Evolutionary conservation across 2,797 vertebrate genomes (phyloP).

Genomic region (Intellagama lesueurii): DNA sequence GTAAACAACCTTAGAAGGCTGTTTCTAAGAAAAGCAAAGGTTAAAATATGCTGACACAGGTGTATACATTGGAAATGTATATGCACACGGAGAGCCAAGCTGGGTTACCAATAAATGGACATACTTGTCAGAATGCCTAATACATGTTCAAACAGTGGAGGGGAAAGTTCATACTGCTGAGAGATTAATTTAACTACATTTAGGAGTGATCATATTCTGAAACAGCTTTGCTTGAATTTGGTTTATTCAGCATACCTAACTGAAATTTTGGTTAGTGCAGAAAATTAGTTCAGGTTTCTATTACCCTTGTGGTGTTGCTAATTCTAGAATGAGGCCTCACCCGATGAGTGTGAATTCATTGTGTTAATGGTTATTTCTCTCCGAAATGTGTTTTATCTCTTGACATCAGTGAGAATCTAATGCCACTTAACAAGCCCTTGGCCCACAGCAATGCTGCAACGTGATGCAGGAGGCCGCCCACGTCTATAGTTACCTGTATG

Average conservation of each 20-base stretch:
- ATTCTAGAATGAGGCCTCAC: no score
- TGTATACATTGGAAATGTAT: background rate
- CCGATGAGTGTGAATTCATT: background rate
- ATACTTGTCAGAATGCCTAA: constrained; percentile 22
- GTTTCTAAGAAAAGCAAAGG: background rate
- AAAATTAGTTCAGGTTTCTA: constrained; percentile 16
- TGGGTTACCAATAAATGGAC: background rate
- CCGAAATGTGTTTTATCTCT: background rate
- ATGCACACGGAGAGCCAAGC: constrained; percentile 25
- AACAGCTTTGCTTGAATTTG: constrained; percentile 37
- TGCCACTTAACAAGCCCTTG: background rate
- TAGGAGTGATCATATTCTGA: constrained; percentile 40
- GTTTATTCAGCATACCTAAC: constrained; percentile 29
- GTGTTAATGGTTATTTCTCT: background rate
- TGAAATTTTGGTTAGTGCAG: constrained; percentile 6
- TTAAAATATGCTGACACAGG: background rate
- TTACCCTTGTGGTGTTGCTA: background rate
- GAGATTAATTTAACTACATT: constrained; percentile 35
- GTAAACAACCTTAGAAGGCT: no score
- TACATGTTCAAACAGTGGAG: constrained; percentile 7
- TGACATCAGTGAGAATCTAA: background rate
- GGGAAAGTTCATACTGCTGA: constrained; percentile 16
- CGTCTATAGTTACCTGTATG: background rate
- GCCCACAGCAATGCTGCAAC: background rate
- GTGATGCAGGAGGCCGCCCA: background rate